A percentile compares a stretch with the other conserved stretches of the same genome.
phyloP scores from a whole-genome alignment of 2,113 vertebrate genomes.

The Scolopax mira region DNA sequence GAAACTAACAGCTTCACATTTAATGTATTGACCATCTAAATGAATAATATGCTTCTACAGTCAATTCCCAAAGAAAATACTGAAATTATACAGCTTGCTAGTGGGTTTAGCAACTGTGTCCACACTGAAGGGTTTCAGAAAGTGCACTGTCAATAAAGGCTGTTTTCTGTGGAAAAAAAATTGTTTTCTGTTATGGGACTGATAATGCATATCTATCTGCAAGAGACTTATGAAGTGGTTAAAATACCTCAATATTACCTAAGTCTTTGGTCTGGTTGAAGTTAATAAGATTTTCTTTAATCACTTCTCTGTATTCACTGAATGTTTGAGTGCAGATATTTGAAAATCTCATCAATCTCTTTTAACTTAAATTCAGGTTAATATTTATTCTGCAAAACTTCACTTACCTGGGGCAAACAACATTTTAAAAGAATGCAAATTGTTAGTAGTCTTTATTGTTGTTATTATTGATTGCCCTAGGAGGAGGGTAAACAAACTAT shows the following conservation, averaged over 20 bases:
- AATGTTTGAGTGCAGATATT: neutral
- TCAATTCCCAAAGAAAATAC: neutral
- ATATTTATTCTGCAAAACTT: neutral
- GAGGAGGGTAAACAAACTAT: neutral
- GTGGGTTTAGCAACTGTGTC: neutral
- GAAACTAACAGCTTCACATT: neutral
- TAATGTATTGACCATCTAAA: neutral
- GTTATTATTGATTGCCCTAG: neutral
- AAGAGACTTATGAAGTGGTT: neutral
- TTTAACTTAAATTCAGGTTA: neutral
- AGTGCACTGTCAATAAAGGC: neutral
- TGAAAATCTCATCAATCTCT: neutral
- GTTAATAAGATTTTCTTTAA: neutral
- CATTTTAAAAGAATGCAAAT: neutral
- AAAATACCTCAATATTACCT: neutral
- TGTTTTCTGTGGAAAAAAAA: neutral
- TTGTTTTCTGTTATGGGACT: neutral
- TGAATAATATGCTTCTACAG: neutral
- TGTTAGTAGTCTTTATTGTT: neutral
- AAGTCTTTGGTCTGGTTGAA: neutral
- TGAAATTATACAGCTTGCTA: neutral
- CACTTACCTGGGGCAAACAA: neutral
- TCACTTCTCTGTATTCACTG: neutral
- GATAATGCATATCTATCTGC: neutral
- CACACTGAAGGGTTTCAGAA: neutral